Evolutionary conservation across 2,797 vertebrate species (phyloP), one percentile per base, ranked within the genome.

Genomic region (Acrossocheilus fasciatus): DNA sequence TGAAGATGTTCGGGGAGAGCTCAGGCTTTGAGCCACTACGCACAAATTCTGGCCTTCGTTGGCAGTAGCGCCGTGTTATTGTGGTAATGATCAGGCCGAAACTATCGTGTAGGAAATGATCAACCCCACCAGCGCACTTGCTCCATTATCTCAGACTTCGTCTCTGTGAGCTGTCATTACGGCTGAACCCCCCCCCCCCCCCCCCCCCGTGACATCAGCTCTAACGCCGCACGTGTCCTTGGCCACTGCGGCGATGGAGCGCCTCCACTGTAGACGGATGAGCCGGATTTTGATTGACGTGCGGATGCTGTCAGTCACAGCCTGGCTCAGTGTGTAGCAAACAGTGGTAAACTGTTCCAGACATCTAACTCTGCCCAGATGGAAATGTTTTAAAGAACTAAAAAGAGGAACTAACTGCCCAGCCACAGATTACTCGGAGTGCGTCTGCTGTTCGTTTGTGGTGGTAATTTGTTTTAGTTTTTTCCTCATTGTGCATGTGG

Each of bases 321-420:
- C 68, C 69, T 43, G 83, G 81, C 59, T 76, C 43, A 78, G 30
- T 77, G 69, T 74, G 77, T 75, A 80, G 69, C 83, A 82, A 80
- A 82, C 84, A 62, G 75, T 74, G 62, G 23, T 89, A 85, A 72
- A 80, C 81, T 69, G 66, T 80, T 81, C 80, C 72, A 89, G 82
- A 62, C 73, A 20, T 83, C 18, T 73, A 84, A 70, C 54, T 54
- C 75, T 83, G 73, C 82, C 87, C 89, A 89, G 86, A 89, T 88
- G 89, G 87, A 91, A 85, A 86, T 85, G 86, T 88, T 87, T 82
- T 75, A 80, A 87, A 85, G 73, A 81, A 76, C 64, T 70, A 86
- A 78, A 59, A 75, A 74, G 64, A 85, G 82, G 87, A 90, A 87
- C 74, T 70, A 81, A 86, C 84, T 86, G 45, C 62, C 72, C 81